Evolutionary conservation across 2,797 vertebrate species (phyloP).

Genomic region (Poecilia gillii): DNA sequence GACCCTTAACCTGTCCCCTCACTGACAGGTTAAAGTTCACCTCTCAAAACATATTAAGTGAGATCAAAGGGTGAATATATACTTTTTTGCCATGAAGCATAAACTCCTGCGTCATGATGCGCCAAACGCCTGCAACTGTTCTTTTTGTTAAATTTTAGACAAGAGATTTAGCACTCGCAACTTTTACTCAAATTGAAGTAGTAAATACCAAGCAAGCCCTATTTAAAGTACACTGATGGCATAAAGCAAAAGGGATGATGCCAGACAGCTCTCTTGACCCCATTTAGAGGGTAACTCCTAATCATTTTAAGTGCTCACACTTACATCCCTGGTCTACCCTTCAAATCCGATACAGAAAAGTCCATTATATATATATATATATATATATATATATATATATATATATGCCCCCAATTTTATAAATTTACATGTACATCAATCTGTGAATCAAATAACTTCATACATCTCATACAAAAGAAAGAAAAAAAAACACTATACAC

Average conservation of each 20-base stretch:
- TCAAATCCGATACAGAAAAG: conserved; percentile 39
- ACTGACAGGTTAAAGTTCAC: no score
- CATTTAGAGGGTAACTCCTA: conserved; percentile 50
- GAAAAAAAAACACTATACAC: no score
- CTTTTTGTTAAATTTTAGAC: conserved; percentile 11
- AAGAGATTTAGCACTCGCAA: conserved; percentile 20
- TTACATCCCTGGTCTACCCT: conserved; percentile 41
- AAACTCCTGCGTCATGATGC: background rate
- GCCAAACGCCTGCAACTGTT: background rate
- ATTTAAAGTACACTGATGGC: conserved; percentile 25
- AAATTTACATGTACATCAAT: background rate
- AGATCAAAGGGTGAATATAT: no score
- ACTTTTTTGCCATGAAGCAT: background rate
- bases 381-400: no score
- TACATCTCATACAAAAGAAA: no score
- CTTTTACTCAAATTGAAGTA: conserved; percentile 29
- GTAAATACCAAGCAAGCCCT: conserved; percentile 23
- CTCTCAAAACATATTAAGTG: no score
- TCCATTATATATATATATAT: conserved; percentile 17
- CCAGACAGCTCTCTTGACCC: conserved; percentile 33
- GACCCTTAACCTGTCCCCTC: no score
- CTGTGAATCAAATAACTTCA: no score
- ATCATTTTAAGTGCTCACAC: conserved; percentile 61
- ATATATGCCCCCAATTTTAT: no score
- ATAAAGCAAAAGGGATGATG: conserved; percentile 31